Evolutionary conservation across 1,140 invertebrate genomes (phyloP).

Genomic region (Bombus pascuorum): DNA sequence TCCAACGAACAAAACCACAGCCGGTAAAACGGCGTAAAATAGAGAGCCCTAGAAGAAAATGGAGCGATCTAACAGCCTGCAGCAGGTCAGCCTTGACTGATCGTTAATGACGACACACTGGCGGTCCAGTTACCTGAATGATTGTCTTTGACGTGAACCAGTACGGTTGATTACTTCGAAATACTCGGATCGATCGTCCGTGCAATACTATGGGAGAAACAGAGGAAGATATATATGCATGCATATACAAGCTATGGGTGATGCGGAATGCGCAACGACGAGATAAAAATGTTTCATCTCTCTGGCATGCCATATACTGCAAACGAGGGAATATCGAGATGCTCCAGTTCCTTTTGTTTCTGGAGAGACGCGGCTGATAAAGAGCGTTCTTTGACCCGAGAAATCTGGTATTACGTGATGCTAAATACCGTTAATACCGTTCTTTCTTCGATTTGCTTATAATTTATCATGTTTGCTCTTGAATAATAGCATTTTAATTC

Average conservation of each 20-base stretch:
- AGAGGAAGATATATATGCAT: not conserved
- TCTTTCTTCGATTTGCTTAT: not conserved
- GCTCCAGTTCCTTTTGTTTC: conserved; percentile 36
- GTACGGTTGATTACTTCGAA: conserved; percentile 30
- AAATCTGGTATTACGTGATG: not conserved
- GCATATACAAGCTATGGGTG: not conserved
- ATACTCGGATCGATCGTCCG: conserved; percentile 30
- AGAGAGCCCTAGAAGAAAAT: not conserved
- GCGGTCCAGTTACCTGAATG: conserved; percentile 38
- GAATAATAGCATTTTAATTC: not conserved
- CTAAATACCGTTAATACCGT: not conserved
- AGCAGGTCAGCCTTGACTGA: not conserved
- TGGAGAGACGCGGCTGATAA: not conserved
- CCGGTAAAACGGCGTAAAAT: not conserved
- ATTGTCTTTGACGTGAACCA: not conserved
- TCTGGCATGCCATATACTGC: not conserved
- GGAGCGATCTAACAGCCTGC: not conserved
- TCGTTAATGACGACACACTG: not conserved
- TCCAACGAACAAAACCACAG: conserved; percentile 2
- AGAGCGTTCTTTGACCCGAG: not conserved
- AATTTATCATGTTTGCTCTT: not conserved
- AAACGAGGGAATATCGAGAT: conserved; percentile 29
- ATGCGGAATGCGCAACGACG: conserved; percentile 11
- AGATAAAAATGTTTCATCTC: conserved; percentile 31
- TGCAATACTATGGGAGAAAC: not conserved